Percentiles rank a stretch among this genome's conserved stretches.
Conservation (phyloP, 2,113 vertebrate genomes). For the Nettapus auritus region DNA sequence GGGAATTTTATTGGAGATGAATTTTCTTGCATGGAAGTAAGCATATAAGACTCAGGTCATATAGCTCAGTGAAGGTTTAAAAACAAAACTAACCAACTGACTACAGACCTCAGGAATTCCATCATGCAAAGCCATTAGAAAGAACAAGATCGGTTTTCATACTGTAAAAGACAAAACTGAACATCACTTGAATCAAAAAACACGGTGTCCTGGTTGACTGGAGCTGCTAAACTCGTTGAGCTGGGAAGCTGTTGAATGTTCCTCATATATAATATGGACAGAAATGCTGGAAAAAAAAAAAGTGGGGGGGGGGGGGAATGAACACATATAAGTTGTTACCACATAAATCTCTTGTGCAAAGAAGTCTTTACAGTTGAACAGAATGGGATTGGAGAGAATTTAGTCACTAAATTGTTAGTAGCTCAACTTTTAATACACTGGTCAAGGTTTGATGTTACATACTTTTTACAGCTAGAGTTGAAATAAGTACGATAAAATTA, state of each 20-base stretch:
- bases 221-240: neutral
- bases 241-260: neutral
- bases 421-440: neutral
- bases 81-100: neutral
- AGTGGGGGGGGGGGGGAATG: no score
- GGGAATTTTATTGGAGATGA: neutral
- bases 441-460: neutral
- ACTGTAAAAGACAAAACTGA: neutral
- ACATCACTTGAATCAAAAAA: neutral
- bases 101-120: neutral
- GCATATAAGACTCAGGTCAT: fast-evolving
- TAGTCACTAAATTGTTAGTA: neutral
- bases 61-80: neutral
- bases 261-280: neutral
- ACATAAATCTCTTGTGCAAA: neutral
- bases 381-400: neutral
- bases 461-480: neutral
- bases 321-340: neutral
- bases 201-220: neutral
- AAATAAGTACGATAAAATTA: neutral
- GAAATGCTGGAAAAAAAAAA: neutral
- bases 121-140: neutral
- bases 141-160: neutral
- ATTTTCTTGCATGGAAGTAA: neutral
- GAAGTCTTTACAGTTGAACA: neutral